Base-by-base conservation (phyloP, 2,888 invertebrate species). In the Leucophenga montana region DNA sequence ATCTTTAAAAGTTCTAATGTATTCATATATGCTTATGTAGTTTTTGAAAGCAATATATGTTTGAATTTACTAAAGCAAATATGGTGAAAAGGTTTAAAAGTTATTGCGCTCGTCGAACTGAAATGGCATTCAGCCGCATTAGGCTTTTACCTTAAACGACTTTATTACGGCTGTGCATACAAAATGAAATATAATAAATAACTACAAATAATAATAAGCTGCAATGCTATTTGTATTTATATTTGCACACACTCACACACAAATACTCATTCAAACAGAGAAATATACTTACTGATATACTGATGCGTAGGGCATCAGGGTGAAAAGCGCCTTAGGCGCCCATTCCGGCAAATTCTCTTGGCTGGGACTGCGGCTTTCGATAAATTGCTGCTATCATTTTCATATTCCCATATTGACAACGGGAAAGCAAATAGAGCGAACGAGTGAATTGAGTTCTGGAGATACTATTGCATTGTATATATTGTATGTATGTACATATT, bases 321-420 rank as follows among this genome's bases (percentile, higher is more conserved):
- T 50, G 50, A 50, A n/a, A 46, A 50, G 50, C 50, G 50, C 50
- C 50, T 50, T n/a, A n/a, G 16, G 50, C 50, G 9, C 39, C 39
- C 39, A 39, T 11, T 39, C 39, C 39, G 11, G 11, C 39, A 39
- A 3, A 39, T 39, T 39, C 39, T 11, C 8, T 39, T 8, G 11
- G 11, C 8, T 39, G 39, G 39, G 69, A 69, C 72, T 75, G 75
- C 75, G 22, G 80, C 81, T 76, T 39, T 69, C 79, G 79, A 82
- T 81, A 81, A 81, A 81, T 81, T 82, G 82, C 79, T 73, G 81
- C 81, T 82, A 82, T 82, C 81, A 80, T 81, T 81, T 82, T 82
- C 80, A 80, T 81, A 77, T 82, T 82, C 78, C 71, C 72, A 68
- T 73, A 82, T 79, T 81, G 82, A 81, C 76, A 77, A 79, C 76